Base-by-base conservation (phyloP, 2,888 invertebrate genomes). In the Cerastis leucographa region DNA sequence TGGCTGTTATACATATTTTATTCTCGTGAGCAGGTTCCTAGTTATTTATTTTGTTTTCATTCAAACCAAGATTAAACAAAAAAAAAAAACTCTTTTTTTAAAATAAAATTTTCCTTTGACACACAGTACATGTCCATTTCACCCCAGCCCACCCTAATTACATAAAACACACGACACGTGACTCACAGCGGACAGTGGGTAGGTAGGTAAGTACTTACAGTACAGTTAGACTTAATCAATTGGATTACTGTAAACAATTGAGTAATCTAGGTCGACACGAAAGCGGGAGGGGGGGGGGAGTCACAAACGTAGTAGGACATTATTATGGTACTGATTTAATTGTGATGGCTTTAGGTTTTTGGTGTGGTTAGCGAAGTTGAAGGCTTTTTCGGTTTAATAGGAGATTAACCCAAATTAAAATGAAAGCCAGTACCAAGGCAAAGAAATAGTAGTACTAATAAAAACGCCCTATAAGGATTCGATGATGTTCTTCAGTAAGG, bases 161-260 rank as follows among this genome's bases (percentile, higher is more conserved):
- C 76, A 65, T 51, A 68, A 74, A 85, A 84, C 74, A 56, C 35
- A 70, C 64, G 68, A 2, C 76, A 68, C 70, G 78, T 88, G 87
- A 87, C 54, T 88, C 88, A 87, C 54, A 25, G 42, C 11, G 40
- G 49, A 56, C 73, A 66, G 25, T 29, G 54, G 25, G 46, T 76
- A 82, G 8, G 40, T 44, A 35, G 40, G 54, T 54, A n/a, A 2
- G 42, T 79, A 76, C 67, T 49, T 54, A 49, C 49, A 46, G 14
- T 80, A 80, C 87, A 76, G 88, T 88, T 85, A 81, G 11, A 66
- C 73, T 70, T 84, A 82, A 88, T 87, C 87, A 85, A 87, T 88
- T 82, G 84, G 79, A 85, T 87, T 84, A 83, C 78, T 78, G 71
- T 84, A 82, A 82, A 87, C 84, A 87, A 78, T 78, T 73, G 61